These are phyloP conservation scores for Cerastis leucographa DNA, from an alignment of 2,888 invertebrate species.

Conservation along the genomic window DNA sequence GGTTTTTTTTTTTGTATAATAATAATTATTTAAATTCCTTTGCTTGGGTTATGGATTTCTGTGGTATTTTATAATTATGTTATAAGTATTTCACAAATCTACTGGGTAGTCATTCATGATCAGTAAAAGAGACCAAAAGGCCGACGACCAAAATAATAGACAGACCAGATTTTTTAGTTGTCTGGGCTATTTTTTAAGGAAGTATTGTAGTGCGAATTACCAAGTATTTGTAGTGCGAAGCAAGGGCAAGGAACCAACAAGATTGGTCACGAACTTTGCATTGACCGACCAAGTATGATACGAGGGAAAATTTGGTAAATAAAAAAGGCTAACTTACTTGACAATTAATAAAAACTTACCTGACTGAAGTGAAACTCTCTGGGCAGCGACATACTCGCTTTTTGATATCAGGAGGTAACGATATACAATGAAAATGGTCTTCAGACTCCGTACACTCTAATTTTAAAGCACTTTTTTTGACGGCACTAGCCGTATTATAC, in stretches of 20 bases:
- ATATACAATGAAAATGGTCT: conserved; percentile 81
- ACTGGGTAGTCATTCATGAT: neutral
- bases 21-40: neutral
- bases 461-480: conserved; percentile 72
- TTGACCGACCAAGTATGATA: neutral
- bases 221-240: neutral
- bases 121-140: neutral
- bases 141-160: neutral
- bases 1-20: conserved; percentile 7
- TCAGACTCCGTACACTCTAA: conserved; percentile 86
- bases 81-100: neutral
- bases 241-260: neutral
- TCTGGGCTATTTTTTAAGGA: neutral
- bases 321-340: neutral
- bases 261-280: neutral
- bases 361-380: conserved; percentile 91
- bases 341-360: conserved; percentile 76
- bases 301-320: neutral
- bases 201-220: no score
- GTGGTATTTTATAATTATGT: neutral
- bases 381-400: conserved; percentile 89
- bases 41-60: neutral
- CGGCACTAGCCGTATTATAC: conserved; percentile 84
- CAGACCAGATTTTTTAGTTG: neutral
- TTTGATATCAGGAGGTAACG: conserved; percentile 85